phyloP scores from a whole-genome alignment of 1,140 invertebrate genomes.

The Limonius californicus region DNA sequence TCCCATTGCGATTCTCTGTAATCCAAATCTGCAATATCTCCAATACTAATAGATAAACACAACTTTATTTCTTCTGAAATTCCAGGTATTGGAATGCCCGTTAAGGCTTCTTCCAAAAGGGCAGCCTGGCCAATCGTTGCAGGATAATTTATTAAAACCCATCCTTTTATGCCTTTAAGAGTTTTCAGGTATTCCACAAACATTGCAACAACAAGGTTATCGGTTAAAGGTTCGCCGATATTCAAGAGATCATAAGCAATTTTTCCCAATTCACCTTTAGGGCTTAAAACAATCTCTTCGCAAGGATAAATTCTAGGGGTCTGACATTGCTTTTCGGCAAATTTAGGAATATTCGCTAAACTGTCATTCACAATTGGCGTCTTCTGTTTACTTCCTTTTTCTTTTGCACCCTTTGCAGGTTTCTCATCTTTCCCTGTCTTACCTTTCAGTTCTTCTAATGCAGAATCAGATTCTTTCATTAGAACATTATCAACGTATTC shows the following conservation, averaged over 20 bases:
- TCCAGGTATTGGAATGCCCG: constrained; percentile 19
- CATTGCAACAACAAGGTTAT: constrained; percentile 53
- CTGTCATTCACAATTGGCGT: neutral
- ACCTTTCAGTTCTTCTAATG: constrained; percentile 19
- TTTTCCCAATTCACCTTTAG: constrained; percentile 53
- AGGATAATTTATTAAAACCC: constrained; percentile 61
- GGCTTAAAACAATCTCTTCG: constrained; percentile 52
- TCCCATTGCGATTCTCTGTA: neutral
- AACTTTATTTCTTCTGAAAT: neutral
- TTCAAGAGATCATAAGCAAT: constrained; percentile 52
- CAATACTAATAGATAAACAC: constrained; percentile 11
- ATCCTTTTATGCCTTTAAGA: constrained; percentile 51
- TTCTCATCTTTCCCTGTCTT: neutral
- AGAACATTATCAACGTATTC: constrained; percentile 45
- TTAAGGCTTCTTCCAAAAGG: constrained; percentile 51
- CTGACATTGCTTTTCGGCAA: constrained; percentile 45
- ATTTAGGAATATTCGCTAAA: constrained; percentile 37
- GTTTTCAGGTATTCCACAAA: constrained; percentile 58
- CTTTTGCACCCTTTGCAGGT: constrained; percentile 23
- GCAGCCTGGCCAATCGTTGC: constrained; percentile 53
- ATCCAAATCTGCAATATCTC: constrained; percentile 22
- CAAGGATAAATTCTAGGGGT: constrained; percentile 56
- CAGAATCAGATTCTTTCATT: constrained; percentile 19
- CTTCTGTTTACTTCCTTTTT: constrained; percentile 20
- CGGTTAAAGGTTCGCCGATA: constrained; percentile 51